Evolutionary conservation across 2,888 invertebrate species (phyloP).

Genomic region (Cancer borealis): DNA sequence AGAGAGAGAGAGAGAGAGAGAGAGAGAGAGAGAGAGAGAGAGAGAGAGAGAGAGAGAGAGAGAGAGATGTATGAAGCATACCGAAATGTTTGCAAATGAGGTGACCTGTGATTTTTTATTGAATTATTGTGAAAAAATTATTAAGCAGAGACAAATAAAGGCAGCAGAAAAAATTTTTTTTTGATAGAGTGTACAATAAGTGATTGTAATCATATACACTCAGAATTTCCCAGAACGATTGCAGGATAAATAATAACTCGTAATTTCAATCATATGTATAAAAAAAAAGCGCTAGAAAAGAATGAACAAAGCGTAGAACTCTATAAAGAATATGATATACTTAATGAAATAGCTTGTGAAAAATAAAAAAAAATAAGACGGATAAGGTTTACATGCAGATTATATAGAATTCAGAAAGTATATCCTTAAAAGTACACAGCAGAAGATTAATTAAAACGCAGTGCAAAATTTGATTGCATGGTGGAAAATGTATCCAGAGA

Average conservation of each 20-base stretch:
- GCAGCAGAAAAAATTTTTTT: not conserved
- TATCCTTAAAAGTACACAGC: too few relatives aligned
- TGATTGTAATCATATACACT: not conserved
- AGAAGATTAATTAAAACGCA: too few relatives aligned
- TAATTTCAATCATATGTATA: not conserved
- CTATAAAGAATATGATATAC: too few relatives aligned
- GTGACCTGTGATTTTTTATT: not conserved
- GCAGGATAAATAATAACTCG: not conserved
- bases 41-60: constrained; percentile 20
- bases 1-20: constrained; percentile 20
- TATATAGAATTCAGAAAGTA: too few relatives aligned
- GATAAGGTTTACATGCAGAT: too few relatives aligned
- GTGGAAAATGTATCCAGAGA: too few relatives aligned
- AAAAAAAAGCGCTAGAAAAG: not conserved
- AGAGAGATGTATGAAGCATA: not conserved
- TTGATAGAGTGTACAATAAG: not conserved
- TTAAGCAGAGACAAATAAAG: not conserved
- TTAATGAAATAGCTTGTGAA: too few relatives aligned
- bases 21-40: constrained; percentile 20
- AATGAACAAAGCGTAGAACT: too few relatives aligned
- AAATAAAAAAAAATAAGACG: too few relatives aligned
- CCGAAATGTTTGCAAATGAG: not conserved
- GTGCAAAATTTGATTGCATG: too few relatives aligned
- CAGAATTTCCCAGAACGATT: not conserved
- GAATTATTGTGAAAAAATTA: not conserved